Base-by-base conservation (phyloP, 1,140 invertebrate genomes). In the Asobara japonica region DNA sequence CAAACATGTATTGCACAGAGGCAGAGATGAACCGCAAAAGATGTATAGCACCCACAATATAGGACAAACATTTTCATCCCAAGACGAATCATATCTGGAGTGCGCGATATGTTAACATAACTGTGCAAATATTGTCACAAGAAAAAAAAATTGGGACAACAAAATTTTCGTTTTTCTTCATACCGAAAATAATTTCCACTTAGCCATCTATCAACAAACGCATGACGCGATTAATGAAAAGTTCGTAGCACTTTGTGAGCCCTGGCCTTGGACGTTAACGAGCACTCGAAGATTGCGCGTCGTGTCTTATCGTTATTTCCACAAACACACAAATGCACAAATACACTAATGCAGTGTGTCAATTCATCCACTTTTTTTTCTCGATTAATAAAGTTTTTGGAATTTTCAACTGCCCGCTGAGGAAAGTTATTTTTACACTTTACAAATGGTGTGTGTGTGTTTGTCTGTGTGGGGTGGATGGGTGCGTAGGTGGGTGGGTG, bases 171-270 rank as follows among this genome's bases (percentile, higher is more conserved):
- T 2, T 62, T 62, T 41, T 65, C 20, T 41, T 10, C 29, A 36
- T 45, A 29, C 18, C 5, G 13, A 13, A 51, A 20, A 18, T 66
- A 22, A 25, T 31, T 18, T 45, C 29, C 36, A n/a, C 62, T 31
- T 11, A 22, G n/a, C 41, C 72, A 33, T 66, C 74, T 74, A 77
- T 79, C 73, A 66, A 69, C 61, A 73, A 77, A 72, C 73, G 73
- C 20, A 51, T 51, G 45, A 20, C 20, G 51, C 68, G 61, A 78
- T 75, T 79, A 67, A 76, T 62, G 76, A 82, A 83, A 84, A 83
- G 78, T 82, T 83, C 77, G 80, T 79, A 80, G 80, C 78, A 78
- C 79, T 75, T 80, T 79, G 45, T 75, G 76, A 80, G 78, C 78
- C 70, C 64, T 75, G 79, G 74, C 82, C 81, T 82, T 80, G 76